Percentiles rank a stretch among this genome's conserved stretches.
These are phyloP conservation scores for Helarctos malayanus DNA, from an alignment of 2,797 vertebrate species.

Conservation along the genomic window DNA sequence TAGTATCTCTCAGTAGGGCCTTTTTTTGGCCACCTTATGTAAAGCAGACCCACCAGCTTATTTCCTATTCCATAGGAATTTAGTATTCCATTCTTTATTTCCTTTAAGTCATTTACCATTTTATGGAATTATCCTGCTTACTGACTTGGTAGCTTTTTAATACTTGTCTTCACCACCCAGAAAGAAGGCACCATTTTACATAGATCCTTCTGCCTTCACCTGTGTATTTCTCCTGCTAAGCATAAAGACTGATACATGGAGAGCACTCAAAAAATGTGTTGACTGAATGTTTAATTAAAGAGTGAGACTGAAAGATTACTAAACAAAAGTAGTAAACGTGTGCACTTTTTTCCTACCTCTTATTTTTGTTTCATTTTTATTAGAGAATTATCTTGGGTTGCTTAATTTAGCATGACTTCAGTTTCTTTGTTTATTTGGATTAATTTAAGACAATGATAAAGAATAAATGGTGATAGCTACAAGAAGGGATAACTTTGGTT, in stretches of 20 bases:
- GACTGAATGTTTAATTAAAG: not conserved
- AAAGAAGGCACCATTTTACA: not conserved
- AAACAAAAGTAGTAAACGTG: not conserved
- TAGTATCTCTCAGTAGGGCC: not conserved
- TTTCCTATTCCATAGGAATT: not conserved
- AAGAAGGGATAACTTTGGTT: not conserved
- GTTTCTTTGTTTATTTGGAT: slow-evolving; percentile 7
- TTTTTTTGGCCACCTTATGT: not conserved
- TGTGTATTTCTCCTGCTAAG: not conserved
- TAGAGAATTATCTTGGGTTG: not conserved
- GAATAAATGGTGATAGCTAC: not conserved
- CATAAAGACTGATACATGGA: not conserved
- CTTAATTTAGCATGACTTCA: not conserved
- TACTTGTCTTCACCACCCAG: not conserved
- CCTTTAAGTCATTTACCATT: not conserved
- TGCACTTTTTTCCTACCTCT: not conserved
- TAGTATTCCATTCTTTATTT: not conserved
- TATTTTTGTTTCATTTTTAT: slow-evolving; percentile 13
- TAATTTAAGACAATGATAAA: not conserved
- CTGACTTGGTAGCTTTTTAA: not conserved
- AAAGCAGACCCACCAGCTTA: not conserved
- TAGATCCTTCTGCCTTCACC: not conserved
- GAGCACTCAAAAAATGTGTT: not conserved
- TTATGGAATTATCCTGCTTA: not conserved
- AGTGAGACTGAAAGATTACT: not conserved